Percentiles rank a stretch among this genome's conserved stretches.
Conservation (phyloP, 1,140 invertebrate genomes). For the Apolygus lucorum region DNA sequence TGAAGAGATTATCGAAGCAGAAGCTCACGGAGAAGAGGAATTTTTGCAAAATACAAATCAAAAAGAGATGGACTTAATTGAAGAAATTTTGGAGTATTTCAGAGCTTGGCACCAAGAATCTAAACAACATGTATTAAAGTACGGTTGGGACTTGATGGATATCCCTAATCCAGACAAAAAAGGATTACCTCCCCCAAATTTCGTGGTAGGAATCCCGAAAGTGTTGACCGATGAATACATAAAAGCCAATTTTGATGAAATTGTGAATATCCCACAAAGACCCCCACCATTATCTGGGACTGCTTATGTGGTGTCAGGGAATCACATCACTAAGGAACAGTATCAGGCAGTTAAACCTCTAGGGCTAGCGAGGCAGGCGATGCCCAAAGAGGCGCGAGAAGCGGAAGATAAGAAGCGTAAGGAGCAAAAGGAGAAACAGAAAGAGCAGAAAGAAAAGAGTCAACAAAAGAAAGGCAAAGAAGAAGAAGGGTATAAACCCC, state of each 20-base stretch:
- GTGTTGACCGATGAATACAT: neutral
- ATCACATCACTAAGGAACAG: neutral
- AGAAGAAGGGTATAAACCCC: neutral
- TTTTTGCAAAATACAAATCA: neutral
- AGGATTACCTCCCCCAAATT: neutral
- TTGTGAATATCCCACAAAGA: neutral
- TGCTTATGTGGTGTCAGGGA: neutral
- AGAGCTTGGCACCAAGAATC: conserved; percentile 4
- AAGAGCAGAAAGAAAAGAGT: neutral
- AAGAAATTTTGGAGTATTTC: conserved; percentile 9
- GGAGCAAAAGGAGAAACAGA: conserved; percentile 5
- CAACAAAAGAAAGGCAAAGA: neutral
- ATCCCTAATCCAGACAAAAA: conserved; percentile 3
- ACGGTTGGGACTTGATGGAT: neutral
- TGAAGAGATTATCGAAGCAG: neutral
- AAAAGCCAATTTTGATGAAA: neutral
- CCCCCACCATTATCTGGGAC: neutral
- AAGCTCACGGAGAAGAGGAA: neutral
- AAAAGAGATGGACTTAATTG: neutral
- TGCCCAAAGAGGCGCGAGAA: neutral
- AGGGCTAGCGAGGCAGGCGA: neutral
- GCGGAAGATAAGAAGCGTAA: neutral
- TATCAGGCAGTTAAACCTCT: neutral
- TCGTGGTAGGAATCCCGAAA: neutral
- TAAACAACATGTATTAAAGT: neutral